Base-by-base conservation (phyloP, 1,140 invertebrate genomes). In the Trachymyrmex cornetzi region DNA sequence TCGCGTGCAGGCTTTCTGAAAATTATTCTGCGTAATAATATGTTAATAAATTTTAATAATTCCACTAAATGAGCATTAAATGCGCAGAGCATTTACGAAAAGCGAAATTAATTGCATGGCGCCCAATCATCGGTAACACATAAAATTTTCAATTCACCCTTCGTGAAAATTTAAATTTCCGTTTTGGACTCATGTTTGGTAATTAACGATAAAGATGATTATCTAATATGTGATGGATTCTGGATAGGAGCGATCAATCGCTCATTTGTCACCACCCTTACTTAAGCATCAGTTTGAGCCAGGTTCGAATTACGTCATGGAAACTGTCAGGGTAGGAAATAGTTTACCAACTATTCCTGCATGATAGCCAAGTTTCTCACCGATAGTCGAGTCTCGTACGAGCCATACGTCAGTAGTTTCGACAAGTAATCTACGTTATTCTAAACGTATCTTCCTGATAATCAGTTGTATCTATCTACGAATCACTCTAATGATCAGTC, bases 321-420 rank as follows among this genome's bases (percentile, higher is more conserved):
- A 84, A 63, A 48, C 69, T 61, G 55, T 74, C 55, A 22, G 7
- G 38, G 3, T 14, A 57, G 74, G 67, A 84, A 90, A 81, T 90
- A 90, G 87, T 89, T 90, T 75, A 24, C 66, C 79, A 90, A 90
- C 89, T 90, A 90, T 90, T 85, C 80, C 79, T 61, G 27, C 55
- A 34, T 63, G 85, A 90, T 87, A 90, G 74, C 57, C 79, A 63
- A 90, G 89, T 77, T 90, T 64, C 61, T 79, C 72, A 66, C 53
- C 75, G 75, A 90, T 22, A 48, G 80, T 84, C 88, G 74, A 84
- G 72, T 44, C 86, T 74, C 89, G 88, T 85, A 85, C 79, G 48
- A 38, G 72, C 57, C 59, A 71, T 80, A 80, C 86, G 67, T 90
- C 85, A 85, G 55, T 55, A 55, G 11, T 44, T 61, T 24, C n/a